Base-by-base conservation (phyloP, 2,888 invertebrate genomes). In the Volucella inflata region DNA sequence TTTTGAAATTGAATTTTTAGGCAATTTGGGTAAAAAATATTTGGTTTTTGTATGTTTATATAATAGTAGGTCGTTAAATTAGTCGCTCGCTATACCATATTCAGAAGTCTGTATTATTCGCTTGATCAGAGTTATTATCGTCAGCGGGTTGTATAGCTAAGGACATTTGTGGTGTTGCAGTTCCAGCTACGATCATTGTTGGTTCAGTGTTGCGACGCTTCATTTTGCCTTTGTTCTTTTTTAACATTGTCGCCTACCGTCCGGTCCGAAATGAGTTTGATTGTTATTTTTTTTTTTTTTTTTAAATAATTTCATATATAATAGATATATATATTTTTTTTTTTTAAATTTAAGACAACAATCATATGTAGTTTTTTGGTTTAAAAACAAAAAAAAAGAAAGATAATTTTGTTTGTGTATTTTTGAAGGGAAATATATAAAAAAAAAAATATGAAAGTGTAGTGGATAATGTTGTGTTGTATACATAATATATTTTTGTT, bases 241-340 rank as follows among this genome's bases (percentile, higher is more conserved):
- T 99, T 94, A 99, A 95, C 99, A 99, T 99, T 93, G 99, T 99
- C 93, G 99, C 99, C 99, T 99, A 94, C 89, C 90, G 90, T 90
- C 90, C 91, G 90, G 89, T 90, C 90, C 90, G 88, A 87, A 83
- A 65, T 42, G 60, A n/a, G 12, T 50, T 16, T 51, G n/a, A 72
- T 60, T 17, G 44, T 12, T 65, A 12, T 16, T 46, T 62, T 57
- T 55, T 46, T 12, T 70, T 51, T 38, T 42, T 76, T 50, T 68
- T 64, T 55, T 48, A 46, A 10, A 44, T 44, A 46, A 55, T 59
- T 42, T 62, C 57, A n/a, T 57, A 46, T 48, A 53, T 21, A 51
- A 62, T 51, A 42, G 55, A 42, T 46, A 59, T 59, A 16, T 17
- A 59, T 60, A 48, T 46, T 60, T 62, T 2, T 70, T 38, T 60